Evolutionary conservation across 2,113 vertebrate species (phyloP), one percentile per base, ranked within the genome.

Genomic region (Dermatemys mawii): DNA sequence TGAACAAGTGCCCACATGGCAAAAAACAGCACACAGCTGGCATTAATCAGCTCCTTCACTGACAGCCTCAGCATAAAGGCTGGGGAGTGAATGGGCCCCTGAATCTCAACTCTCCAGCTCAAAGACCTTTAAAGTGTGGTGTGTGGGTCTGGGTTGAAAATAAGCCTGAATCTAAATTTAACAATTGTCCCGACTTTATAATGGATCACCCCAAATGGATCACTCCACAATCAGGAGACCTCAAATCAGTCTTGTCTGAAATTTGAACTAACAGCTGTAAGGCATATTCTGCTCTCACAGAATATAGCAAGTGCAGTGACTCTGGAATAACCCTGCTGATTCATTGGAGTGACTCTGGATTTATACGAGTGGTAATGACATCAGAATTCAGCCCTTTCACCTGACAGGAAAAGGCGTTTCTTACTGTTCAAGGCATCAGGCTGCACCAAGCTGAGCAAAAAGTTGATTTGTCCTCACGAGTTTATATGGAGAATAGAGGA

Each of bases 231-330:
- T 46, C 24, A 46, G 73, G 26, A 76, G 26, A 14, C 41, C 6
- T 41, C 2, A 46, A 46, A 76, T 29, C 63, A 70, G 63, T 70
- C 63, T 22, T 38, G 63, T 70, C 17, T 48, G 54, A 46, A 63
- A 41, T 5, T 78, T 38, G 51, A 0, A 2, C 35, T 3, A 83
- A 48, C 79, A 93, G 48, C 60, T 49, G 17, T 82, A 79, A 81
- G 24, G 19, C 1, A 1, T 3, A 5, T 27, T 1, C 67, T 44
- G 87, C 51, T 54, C 67, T 50, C 6, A 2, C 29, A 41, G n/a
- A 53, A 53, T 50, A 60, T 26, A 91, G 19, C 88, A 93, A 86
- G 83, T 93, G 91, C 83, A 50, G 81, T 17, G 63, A 81, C 87
- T 6, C 90, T 90, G 93, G 48, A 88, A 35, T 7, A 81, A 84